Percentiles rank a stretch among this genome's conserved stretches.
Conservation (phyloP, 2,113 vertebrate species). For the Gambusia holbrooki region DNA sequence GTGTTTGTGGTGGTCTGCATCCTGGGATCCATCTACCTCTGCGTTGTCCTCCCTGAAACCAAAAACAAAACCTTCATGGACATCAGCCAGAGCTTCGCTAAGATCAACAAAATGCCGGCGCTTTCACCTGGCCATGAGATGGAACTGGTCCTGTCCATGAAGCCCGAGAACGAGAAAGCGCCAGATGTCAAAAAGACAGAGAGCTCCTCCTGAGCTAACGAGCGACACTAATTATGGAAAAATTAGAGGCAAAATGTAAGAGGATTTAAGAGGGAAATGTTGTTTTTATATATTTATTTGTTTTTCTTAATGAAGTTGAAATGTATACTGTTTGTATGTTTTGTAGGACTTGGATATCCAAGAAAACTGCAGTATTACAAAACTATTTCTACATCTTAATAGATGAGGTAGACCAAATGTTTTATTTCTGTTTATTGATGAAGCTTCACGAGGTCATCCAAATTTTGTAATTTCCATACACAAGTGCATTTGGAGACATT, state of each 20-base stretch:
- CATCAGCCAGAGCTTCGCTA: constrained; percentile 90
- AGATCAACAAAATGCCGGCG: constrained; percentile 83
- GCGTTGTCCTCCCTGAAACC: constrained; percentile 91
- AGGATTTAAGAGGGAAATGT: neutral
- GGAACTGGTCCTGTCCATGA: constrained; percentile 69
- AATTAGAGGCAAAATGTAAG: neutral
- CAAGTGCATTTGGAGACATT: no score
- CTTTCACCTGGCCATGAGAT: constrained; percentile 69
- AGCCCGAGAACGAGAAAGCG: constrained; percentile 36
- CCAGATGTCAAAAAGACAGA: constrained; percentile 62
- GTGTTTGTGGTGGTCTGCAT: constrained; percentile 87
- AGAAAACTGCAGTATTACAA: neutral
- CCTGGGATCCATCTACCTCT: constrained; percentile 83
- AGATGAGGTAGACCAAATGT: neutral
- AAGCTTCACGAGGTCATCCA: neutral
- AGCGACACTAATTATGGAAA: neutral
- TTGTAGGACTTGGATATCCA: constrained; percentile 17
- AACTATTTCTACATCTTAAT: constrained; percentile 3
- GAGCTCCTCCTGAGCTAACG: constrained; percentile 63
- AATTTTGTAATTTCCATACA: no score
- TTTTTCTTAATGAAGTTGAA: constrained; percentile 5
- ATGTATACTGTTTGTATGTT: constrained; percentile 12
- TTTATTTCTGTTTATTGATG: neutral
- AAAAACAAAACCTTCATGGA: constrained; percentile 93
- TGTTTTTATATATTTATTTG: constrained; percentile 53